Percentiles rank a stretch among this genome's conserved stretches.
These are phyloP conservation scores for Coreoperca whiteheadi DNA, from an alignment of 2,113 vertebrate genomes.

Conservation along the genomic window DNA sequence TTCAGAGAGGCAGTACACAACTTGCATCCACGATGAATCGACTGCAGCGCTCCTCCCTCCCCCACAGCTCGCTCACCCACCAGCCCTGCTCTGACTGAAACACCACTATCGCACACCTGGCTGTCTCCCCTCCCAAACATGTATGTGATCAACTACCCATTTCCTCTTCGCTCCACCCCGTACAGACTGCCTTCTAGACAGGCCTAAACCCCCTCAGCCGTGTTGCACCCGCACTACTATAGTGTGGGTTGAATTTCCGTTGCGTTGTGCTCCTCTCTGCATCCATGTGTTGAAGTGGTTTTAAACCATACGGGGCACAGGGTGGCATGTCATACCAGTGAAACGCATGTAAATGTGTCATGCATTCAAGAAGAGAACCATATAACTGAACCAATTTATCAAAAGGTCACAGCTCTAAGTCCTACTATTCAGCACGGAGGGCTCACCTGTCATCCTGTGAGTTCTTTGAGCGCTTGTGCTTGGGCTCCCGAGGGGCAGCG, in stretches of 20 bases:
- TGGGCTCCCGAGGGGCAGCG: conserved; percentile 92
- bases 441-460: conserved; percentile 96
- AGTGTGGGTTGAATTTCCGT: neutral
- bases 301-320: neutral
- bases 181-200: neutral
- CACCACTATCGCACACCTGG: neutral
- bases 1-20: neutral
- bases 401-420: neutral
- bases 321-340: too few relatives aligned
- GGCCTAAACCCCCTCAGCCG: neutral
- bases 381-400: too few relatives aligned
- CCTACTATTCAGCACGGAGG: neutral
- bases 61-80: neutral
- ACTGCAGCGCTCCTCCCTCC: neutral
- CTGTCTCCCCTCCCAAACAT: neutral
- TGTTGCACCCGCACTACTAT: neutral
- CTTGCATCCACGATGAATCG: neutral
- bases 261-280: neutral
- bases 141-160: neutral
- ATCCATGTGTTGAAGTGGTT: neutral
- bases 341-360: neutral
- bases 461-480: conserved; percentile 96
- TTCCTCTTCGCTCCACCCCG: neutral
- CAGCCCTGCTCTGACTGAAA: neutral
- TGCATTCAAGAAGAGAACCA: neutral